Evolutionary conservation across 2,888 invertebrate species (phyloP).

Genomic region (Nasonia oneida): DNA sequence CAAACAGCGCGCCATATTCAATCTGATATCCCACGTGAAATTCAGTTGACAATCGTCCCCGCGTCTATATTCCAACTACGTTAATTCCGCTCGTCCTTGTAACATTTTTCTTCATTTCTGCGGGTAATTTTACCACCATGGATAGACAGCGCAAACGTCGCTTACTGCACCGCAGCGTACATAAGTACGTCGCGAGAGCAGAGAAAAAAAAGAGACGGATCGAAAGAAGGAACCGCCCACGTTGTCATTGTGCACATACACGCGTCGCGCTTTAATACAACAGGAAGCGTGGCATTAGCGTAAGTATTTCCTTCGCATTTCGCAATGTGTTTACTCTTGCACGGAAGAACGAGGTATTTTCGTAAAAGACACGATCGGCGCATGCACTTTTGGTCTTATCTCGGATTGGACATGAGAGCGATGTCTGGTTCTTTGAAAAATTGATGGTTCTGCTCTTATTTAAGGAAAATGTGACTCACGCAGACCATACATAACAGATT

Average conservation of each 20-base stretch:
- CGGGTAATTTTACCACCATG: background rate
- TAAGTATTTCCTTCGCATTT: conserved; percentile 23
- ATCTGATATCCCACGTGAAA: background rate
- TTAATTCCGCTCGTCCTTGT: conserved; percentile 23
- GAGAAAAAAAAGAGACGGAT: background rate
- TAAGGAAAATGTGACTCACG: too few relatives aligned
- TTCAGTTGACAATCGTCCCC: background rate
- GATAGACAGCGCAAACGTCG: background rate
- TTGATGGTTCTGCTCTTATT: background rate
- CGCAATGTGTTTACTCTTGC: background rate
- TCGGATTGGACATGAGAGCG: background rate
- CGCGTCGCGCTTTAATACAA: background rate
- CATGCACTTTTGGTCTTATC: background rate
- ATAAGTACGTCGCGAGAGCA: background rate
- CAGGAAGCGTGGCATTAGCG: conserved; percentile 38
- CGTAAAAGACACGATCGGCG: background rate
- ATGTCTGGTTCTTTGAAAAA: background rate
- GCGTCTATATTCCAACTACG: background rate
- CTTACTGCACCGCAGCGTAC: background rate
- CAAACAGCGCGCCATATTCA: background rate
- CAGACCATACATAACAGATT: too few relatives aligned
- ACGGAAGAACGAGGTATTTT: background rate
- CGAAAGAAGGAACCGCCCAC: conserved; percentile 19
- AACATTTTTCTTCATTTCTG: conserved; percentile 12
- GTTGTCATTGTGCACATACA: conserved; percentile 25